phyloP scores from a whole-genome alignment of 2,888 invertebrate genomes.

The Xestia c-nigrum region DNA sequence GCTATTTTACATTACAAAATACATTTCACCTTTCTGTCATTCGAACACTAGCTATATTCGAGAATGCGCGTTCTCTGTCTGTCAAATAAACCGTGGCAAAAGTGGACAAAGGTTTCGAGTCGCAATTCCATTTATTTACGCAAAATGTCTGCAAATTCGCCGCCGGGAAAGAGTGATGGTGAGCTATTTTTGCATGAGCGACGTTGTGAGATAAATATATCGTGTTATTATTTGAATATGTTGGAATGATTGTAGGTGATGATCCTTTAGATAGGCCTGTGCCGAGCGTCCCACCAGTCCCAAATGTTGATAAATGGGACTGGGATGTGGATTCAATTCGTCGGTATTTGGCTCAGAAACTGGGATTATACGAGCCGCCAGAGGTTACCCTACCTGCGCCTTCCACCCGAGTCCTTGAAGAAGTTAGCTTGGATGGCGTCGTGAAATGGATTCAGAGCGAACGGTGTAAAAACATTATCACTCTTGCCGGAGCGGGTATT shows the following conservation, averaged over 20 bases:
- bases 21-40: constrained; percentile 13
- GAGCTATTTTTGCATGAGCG: constrained; percentile 59
- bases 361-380: constrained; percentile 90
- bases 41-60: constrained; percentile 67
- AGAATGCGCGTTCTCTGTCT: constrained; percentile 81
- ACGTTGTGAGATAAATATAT: constrained; percentile 30
- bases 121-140: constrained; percentile 82
- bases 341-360: constrained; percentile 92
- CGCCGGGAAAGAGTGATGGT: constrained; percentile 87
- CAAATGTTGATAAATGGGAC: constrained; percentile 71
- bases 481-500: constrained; percentile 99
- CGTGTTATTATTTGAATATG: constrained; percentile 50
- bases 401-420: constrained; percentile 90
- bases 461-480: constrained; percentile 96
- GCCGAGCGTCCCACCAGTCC: constrained; percentile 74
- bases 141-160: constrained; percentile 88
- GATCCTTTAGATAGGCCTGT: constrained; percentile 74
- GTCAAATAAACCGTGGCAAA: constrained; percentile 84
- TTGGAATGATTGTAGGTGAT: constrained; percentile 76
- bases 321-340: constrained; percentile 92
- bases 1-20: background rate
- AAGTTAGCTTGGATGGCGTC: constrained; percentile 94
- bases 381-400: constrained; percentile 76
- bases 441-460: constrained; percentile 94
- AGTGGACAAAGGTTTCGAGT: constrained; percentile 83